A percentile compares a stretch with the other conserved stretches of the same genome.
Evolutionary conservation across 2,113 vertebrate species (phyloP).

Genomic region (Odontesthes bonariensis): DNA sequence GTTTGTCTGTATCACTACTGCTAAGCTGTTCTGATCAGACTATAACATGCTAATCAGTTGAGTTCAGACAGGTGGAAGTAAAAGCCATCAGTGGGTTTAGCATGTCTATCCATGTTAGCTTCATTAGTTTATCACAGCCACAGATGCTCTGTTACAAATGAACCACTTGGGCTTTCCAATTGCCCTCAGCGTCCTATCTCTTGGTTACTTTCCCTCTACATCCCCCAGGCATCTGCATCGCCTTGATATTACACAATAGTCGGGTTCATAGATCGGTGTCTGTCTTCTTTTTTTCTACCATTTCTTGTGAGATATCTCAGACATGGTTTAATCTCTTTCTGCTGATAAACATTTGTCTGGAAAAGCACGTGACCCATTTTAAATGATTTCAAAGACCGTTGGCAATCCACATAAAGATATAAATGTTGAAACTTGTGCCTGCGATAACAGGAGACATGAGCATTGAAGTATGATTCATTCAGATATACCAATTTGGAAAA

Average conservation of each 20-base stretch:
- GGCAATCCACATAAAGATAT: neutral
- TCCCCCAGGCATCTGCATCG: constrained; percentile 34
- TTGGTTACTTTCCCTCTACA: constrained; percentile 1
- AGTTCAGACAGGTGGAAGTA: constrained; percentile 60
- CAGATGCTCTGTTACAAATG: constrained; percentile 63
- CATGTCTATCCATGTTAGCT: constrained; percentile 48
- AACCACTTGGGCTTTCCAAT: constrained; percentile 44
- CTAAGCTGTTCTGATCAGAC: constrained; percentile 44
- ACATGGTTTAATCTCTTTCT: neutral
- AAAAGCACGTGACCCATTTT: neutral
- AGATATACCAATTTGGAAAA: neutral
- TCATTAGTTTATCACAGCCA: constrained; percentile 63
- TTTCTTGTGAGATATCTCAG: neutral
- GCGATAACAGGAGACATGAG: neutral
- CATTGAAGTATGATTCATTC: neutral
- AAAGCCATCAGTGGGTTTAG: constrained; percentile 50
- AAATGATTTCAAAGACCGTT: neutral
- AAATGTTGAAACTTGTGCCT: neutral
- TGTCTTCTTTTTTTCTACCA: neutral
- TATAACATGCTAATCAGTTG: constrained; percentile 50
- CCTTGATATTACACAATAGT: constrained; percentile 36
- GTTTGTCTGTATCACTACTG: constrained; percentile 36
- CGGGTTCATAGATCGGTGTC: constrained; percentile 1
- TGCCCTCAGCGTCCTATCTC: constrained; percentile 36
- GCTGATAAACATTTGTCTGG: neutral